Conservation (phyloP, 2,888 invertebrate species). For the Xestia rhomboidea region DNA sequence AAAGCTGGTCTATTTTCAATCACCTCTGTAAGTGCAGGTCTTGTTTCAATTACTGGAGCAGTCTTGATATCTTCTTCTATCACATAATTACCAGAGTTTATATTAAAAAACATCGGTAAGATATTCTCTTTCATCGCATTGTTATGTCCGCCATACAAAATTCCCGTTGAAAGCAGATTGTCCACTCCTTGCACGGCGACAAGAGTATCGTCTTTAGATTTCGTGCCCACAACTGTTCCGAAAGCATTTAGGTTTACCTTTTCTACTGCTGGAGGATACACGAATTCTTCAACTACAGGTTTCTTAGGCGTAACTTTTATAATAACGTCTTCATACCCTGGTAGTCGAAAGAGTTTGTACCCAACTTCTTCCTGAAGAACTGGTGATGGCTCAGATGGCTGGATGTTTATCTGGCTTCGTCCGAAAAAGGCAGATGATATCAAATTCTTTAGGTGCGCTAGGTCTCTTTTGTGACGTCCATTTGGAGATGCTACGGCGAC, state of each 20-base stretch:
- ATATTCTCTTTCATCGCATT: slow-evolving; percentile 48
- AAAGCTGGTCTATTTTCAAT: slow-evolving; percentile 9
- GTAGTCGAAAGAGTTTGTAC: slow-evolving; percentile 67
- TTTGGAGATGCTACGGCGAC: slow-evolving; percentile 63
- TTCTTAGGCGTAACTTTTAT: slow-evolving; percentile 62
- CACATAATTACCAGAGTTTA: slow-evolving; percentile 1
- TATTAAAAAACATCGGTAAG: slow-evolving; percentile 42
- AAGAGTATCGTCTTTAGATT: slow-evolving; percentile 66
- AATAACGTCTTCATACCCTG: slow-evolving; percentile 69
- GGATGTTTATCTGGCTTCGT: slow-evolving; percentile 34
- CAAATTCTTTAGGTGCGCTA: slow-evolving; percentile 67
- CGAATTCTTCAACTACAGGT: slow-evolving; percentile 31
- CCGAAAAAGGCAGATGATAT: slow-evolving; percentile 65
- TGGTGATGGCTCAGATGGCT: slow-evolving; percentile 14
- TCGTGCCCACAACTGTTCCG: slow-evolving; percentile 64
- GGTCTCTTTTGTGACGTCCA: slow-evolving; percentile 66
- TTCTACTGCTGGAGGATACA: slow-evolving; percentile 43
- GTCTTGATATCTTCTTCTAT: neutral
- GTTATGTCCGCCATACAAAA: slow-evolving; percentile 59
- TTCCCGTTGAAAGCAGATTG: slow-evolving; percentile 68
- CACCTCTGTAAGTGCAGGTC: neutral
- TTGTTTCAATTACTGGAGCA: slow-evolving; percentile 8
- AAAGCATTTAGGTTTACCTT: slow-evolving; percentile 46
- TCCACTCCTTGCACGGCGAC: slow-evolving; percentile 67
- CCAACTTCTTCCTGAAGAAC: slow-evolving; percentile 40